Evolutionary conservation across 2,888 invertebrate genomes (phyloP), one percentile per base, ranked within the genome.

Genomic region (Byasa hedistus): DNA sequence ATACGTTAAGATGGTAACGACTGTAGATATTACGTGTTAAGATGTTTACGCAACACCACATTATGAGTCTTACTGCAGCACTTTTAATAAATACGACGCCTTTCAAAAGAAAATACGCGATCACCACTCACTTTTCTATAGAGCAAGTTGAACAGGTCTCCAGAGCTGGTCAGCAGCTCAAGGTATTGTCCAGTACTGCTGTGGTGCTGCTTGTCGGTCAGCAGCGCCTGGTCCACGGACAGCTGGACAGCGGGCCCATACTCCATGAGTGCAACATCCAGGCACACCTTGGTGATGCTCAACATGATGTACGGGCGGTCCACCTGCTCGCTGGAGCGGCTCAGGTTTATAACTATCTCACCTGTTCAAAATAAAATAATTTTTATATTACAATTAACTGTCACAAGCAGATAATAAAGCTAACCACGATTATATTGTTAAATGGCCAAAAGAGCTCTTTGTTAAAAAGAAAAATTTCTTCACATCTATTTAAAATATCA

Each of bases 241-340:
- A 96, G 92, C 84, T 97, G 96, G 52, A 96, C 86, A 0, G 96
- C 96, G 0, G 96, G 95, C 0, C 97, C 97, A 79, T 93, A 96
- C 71, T 94, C 94, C 94, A 96, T 96, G 36, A 95, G 86, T 0
- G 96, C 96, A 61, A 95, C 92, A 80, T 97, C 96, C 69, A 95
- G 89, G 75, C 95, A 94, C 17, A 96, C 82, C 69, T 95, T 93
- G 65, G 94, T 94, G 39, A 96, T 80, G 71, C 95, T 93, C 69
- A 96, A 83, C 93, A 95, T 94, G 54, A 96, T 86, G 82, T 96
- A 97, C 0, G 96, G 95, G 52, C 94, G 93, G 73, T 96, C 95
- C 36, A 92, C 90, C 65, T 93, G 93, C 66, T 95, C 94, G 67
- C 90, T 92, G 0, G 94, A 94, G 51, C 94, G 92, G 61, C 94